Base-by-base conservation (phyloP, 2,797 vertebrate species). In the Holocentrus rufus region DNA sequence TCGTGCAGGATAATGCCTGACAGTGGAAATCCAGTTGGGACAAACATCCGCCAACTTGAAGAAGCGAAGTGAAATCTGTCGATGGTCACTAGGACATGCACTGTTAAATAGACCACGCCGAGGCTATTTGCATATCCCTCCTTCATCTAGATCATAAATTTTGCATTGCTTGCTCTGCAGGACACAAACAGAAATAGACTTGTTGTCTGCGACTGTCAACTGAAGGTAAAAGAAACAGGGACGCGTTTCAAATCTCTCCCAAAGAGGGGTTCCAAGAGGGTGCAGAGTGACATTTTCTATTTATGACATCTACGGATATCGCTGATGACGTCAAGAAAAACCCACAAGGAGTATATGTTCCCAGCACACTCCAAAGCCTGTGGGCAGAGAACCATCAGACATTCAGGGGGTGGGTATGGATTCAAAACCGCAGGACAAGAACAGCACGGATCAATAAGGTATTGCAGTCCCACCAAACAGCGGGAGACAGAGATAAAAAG, bases 401-500 rank as follows among this genome's bases (percentile, higher is more conserved):
- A 73, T 82, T 80, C 74, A 77, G 61, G 58, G 72, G 55, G 39
- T 59, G 85, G 72, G 56, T 81, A 56, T 11, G 36, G 77, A 88
- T 90, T 88, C 80, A 70, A 86, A 88, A 81, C 85, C 80, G 61
- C 84, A 83, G 77, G 68, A 85, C 62, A 11, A 76, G 76, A 87
- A 87, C 71, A 85, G 85, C 77, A 69, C 69, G 30, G 85, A 89
- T 92, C 90, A 61, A 92, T 91, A 75, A 61, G 44, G 53, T 54
- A 56, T 52, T 71, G 52, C 70, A 77, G 76, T 64, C 69, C 72
- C 75, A 78, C 77, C 78, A 85, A 74, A 75, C 74, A 72, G 79
- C 44, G 46, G n/a, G 61, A 66, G 65, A 65, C 44, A 75, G 39
- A 36, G 58, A 80, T 4, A 57, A 31, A 46, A 46, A 77, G 73